Evolutionary conservation across 2,888 invertebrate genomes (phyloP), one percentile per base, ranked within the genome.

Genomic region (Eupithecia tripunctaria): DNA sequence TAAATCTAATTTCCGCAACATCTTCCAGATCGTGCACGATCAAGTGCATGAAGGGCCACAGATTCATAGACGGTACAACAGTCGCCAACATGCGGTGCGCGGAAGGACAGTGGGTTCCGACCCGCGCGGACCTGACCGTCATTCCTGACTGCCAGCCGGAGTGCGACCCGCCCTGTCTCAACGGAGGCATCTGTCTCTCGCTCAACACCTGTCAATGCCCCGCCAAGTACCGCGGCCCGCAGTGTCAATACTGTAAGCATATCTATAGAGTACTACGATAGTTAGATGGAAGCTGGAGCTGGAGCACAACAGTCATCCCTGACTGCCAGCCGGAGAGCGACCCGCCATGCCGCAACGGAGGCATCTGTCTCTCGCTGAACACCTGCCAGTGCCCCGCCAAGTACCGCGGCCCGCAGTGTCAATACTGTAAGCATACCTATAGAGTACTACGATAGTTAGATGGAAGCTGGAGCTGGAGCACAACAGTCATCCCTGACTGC

Each of bases 181-280:
- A 98, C 84, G 97, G 97, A 0, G 98, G 98, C 0, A 95, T 95
- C n/a, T 98, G 98, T 85, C 90, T 97, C 0, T 95, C 97, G 0
- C 95, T 96, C 14, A 97, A 98, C 84, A 94, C 95, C 2, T 98
- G 98, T 80, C 96, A 97, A 79, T 98, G 98, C 85, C 96, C 97
- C 0, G 93, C 95, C 77, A 95, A 95, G 2, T 97, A 94, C 81
- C 95, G 96, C 75, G 97, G 97, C n/a, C 94, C 96, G 0, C 96
- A 96, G 82, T 97, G 97, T 82, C 97, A 97, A 90, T 97, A 96
- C 82, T 80, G 95, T 94, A 75, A 38, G 38, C 38, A 38, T 38
- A 38, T 14, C 38, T 38, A 6, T 32, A 3, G 32, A 32, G 32
- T 4, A 32, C 32, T 32, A n/a, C n/a, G n/a, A n/a, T n/a, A 32